Conservation (phyloP, 2,113 vertebrate genomes). For the Scomber scombrus region DNA sequence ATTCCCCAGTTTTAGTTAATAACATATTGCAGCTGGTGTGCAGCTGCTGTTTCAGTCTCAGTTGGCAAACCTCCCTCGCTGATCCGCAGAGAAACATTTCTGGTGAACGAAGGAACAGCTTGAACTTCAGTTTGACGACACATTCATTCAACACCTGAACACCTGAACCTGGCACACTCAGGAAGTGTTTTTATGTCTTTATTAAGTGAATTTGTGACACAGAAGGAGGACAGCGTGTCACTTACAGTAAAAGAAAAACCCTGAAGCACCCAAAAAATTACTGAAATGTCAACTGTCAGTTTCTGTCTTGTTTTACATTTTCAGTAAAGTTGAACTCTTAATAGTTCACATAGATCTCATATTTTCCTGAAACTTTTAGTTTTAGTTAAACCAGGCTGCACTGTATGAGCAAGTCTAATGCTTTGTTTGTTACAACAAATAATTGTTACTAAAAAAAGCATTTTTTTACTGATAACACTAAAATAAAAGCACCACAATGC, state of each 20-base stretch:
- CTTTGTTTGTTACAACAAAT: too few relatives aligned
- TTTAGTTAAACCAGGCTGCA: too few relatives aligned
- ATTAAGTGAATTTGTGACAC: constrained; percentile 1
- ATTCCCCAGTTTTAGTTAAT: constrained; percentile 17
- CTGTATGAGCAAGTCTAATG: too few relatives aligned
- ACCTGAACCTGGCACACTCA: neutral
- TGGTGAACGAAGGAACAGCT: constrained; percentile 34
- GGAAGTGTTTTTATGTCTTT: constrained; percentile 5
- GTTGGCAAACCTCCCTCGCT: constrained; percentile 23
- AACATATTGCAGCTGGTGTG: constrained; percentile 24
- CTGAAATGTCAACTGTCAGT: neutral
- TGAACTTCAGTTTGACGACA: constrained; percentile 18
- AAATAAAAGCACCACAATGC: too few relatives aligned
- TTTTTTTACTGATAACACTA: too few relatives aligned
- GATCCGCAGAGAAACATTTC: constrained; percentile 33
- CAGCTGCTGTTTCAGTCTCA: constrained; percentile 47
- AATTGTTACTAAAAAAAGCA: too few relatives aligned
- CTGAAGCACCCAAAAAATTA: neutral
- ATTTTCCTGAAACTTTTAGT: neutral
- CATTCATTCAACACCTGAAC: constrained; percentile 21
- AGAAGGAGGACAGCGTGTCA: neutral
- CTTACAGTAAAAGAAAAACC: neutral
- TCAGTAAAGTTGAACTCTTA: neutral
- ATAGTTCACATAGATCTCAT: neutral
- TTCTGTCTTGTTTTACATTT: neutral